phyloP scores from a whole-genome alignment of 2,888 invertebrate species.

The Charanyca ferruginea region DNA sequence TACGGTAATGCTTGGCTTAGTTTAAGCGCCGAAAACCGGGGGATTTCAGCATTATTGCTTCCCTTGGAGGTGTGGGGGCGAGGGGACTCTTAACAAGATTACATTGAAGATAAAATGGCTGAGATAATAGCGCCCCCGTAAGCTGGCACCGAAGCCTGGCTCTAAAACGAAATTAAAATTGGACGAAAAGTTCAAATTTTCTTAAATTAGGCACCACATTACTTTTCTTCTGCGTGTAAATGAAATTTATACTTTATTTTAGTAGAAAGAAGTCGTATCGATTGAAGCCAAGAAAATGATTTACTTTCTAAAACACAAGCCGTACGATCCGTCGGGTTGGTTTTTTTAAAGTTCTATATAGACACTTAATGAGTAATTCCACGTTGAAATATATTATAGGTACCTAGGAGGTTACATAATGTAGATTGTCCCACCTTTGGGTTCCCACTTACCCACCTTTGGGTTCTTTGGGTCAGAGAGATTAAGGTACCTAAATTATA shows the following conservation, averaged over 20 bases:
- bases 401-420: too few species aligned
- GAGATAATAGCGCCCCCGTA: constrained; percentile 87
- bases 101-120: constrained; percentile 89
- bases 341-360: too few species aligned
- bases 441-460: not conserved
- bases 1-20: constrained; percentile 85
- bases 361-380: not conserved
- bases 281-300: not conserved
- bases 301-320: too few species aligned
- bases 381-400: not conserved
- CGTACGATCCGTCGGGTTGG: too few species aligned
- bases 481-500: too few species aligned
- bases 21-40: constrained; percentile 86
- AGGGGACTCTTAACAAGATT: constrained; percentile 90
- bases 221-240: not conserved
- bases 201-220: constrained; percentile 11
- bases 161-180: constrained; percentile 88
- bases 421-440: not conserved
- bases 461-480: too few species aligned
- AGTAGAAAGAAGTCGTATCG: not conserved
- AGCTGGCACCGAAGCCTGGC: constrained; percentile 76
- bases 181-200: constrained; percentile 66
- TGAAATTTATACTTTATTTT: not conserved
- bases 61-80: constrained; percentile 66
- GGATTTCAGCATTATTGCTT: constrained; percentile 88